Evolutionary conservation across 2,797 vertebrate species (phyloP), one percentile per base, ranked within the genome.

Genomic region (Rachycentron canadum): DNA sequence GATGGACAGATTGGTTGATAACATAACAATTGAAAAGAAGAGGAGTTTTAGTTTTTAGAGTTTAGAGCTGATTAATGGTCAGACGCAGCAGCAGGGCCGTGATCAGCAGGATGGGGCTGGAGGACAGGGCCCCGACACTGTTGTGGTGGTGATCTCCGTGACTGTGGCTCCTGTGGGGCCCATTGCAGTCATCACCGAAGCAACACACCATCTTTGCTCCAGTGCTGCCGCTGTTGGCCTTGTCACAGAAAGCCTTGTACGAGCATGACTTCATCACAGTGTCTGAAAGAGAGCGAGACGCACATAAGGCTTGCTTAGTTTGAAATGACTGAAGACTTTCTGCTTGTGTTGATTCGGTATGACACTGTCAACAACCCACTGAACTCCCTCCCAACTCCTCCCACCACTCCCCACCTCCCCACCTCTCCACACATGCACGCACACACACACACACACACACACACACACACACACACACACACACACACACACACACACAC

Each of bases 231-330:
- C 91, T 85, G 0, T 92, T 90, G 0, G 95, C 95, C 80, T 96
- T 96, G 38, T 96, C 96, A 4, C 96, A 97, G 94, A 97, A 97
- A 13, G 94, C 94, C 86, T 96, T 96, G 92, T 97, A 97, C 17
- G 95, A 90, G 83, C 96, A 97, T 0, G 95, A 96, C 67, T 97
- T 97, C 70, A 97, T 93, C 84, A 97, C 58, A 0, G 95, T 96
- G 91, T 95, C 97, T 97, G 93, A 73, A 79, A 82, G 71, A 74
- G 38, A 74, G 57, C 0, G 1, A 69, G 62, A 43, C 6, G 43
- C 11, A 23, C 14, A 47, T 30, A 61, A 80, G 26, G 57, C 6
- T 0, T 1, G 17, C n/a, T 23, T 38, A 25, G 38, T 61, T 28
- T 62, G 38, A 57, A 63, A 17, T 53, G 53, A 67, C 0, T 23